Evolutionary conservation across 2,113 vertebrate genomes (phyloP).

Genomic region (Cricetomys ansorgei): DNA sequence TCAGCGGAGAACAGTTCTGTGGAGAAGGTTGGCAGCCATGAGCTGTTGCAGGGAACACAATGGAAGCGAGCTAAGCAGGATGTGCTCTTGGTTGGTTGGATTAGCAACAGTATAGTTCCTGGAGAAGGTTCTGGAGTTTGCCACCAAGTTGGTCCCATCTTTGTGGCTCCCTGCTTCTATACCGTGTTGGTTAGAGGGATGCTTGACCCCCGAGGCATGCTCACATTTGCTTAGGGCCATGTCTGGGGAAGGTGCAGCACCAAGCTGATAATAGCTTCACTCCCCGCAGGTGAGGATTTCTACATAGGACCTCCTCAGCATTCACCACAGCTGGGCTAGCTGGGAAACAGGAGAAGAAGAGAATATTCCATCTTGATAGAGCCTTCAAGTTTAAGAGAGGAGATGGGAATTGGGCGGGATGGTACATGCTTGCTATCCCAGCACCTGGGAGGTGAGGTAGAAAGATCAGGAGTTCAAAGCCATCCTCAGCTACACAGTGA

Average conservation of each 20-base stretch:
- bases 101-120: neutral
- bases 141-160: neutral
- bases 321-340: neutral
- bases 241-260: neutral
- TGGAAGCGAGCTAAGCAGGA: neutral
- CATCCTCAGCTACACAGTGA: neutral
- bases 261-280: neutral
- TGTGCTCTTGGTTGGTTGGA: neutral
- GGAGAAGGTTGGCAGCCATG: neutral
- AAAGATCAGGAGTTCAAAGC: neutral
- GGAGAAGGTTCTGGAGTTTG: constrained; percentile 19
- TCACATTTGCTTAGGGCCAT: neutral
- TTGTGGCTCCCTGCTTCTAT: neutral
- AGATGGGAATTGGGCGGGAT: neutral
- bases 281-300: neutral
- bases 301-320: neutral
- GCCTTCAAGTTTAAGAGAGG: neutral
- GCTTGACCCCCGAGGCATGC: neutral
- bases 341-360: neutral
- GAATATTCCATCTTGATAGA: neutral
- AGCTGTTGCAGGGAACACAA: neutral
- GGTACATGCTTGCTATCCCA: neutral
- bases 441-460: neutral
- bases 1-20: neutral
- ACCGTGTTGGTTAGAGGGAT: neutral